These are phyloP conservation scores for Argyrosomus regius DNA, from an alignment of 2,797 vertebrate genomes.

Conservation along the genomic window DNA sequence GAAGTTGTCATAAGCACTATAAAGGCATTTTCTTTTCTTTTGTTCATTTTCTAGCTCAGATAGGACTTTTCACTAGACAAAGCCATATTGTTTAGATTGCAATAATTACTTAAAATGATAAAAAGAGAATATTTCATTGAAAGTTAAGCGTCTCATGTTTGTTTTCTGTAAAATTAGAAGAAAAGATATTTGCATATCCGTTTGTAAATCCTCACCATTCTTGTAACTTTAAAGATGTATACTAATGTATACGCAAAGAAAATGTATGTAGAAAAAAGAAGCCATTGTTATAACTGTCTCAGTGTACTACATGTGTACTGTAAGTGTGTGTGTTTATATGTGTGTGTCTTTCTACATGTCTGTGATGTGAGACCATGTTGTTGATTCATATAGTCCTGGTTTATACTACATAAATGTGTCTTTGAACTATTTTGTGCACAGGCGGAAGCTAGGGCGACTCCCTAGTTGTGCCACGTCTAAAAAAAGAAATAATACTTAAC, in stretches of 20 bases:
- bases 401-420: conserved; percentile 72
- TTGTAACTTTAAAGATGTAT: conserved; percentile 66
- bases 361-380: conserved; percentile 66
- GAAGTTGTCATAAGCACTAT: conserved; percentile 34
- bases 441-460: conserved; percentile 47
- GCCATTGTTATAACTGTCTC: conserved; percentile 77
- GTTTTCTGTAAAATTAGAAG: conserved; percentile 68
- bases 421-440: conserved; percentile 73
- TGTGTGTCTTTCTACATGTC: conserved; percentile 70
- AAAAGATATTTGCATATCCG: conserved; percentile 53
- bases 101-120: conserved; percentile 89
- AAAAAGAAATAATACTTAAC: conserved; percentile 57
- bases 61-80: conserved; percentile 92
- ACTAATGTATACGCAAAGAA: conserved; percentile 56
- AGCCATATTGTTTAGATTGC: conserved; percentile 99
- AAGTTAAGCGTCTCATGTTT: conserved; percentile 71
- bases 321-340: conserved; percentile 66
- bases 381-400: conserved; percentile 66
- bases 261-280: conserved; percentile 68
- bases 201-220: conserved; percentile 70
- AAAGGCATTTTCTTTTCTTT: conserved; percentile 34
- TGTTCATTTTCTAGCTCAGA: conserved; percentile 84
- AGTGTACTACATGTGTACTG: conserved; percentile 65
- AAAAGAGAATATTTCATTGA: conserved; percentile 71
- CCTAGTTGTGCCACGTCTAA: conserved; percentile 54